A percentile compares a stretch with the other conserved stretches of the same genome.
phyloP scores from a whole-genome alignment of 2,113 vertebrate species.

The Corydoras maculifer region DNA sequence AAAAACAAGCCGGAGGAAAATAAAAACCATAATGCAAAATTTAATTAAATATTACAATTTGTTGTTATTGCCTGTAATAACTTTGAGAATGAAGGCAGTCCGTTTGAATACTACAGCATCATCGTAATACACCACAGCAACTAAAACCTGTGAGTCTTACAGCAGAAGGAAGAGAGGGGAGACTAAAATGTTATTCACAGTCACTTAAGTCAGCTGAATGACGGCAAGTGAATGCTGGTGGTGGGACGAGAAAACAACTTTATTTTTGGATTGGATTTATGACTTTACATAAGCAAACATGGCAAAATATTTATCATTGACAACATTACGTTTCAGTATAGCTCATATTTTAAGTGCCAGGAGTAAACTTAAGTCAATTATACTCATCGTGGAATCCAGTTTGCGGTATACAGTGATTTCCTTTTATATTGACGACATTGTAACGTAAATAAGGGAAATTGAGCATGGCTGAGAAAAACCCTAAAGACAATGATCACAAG shows the following conservation, averaged over 20 bases:
- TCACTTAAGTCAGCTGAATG: too few species aligned
- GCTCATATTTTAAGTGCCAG: neutral
- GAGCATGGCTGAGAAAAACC: too few species aligned
- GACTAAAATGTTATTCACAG: too few species aligned
- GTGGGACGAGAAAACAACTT: neutral
- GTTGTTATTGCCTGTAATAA: constrained; percentile 66
- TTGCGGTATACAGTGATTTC: too few species aligned
- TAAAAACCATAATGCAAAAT: constrained; percentile 46
- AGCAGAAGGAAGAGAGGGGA: too few species aligned
- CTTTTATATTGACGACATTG: too few species aligned
- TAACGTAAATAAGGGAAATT: too few species aligned
- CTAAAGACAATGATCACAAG: too few species aligned
- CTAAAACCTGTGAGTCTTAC: neutral
- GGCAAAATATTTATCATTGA: neutral
- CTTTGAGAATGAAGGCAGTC: constrained; percentile 54
- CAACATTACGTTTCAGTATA: neutral
- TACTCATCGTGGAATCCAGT: neutral
- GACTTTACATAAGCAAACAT: constrained; percentile 12
- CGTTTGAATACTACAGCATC: constrained; percentile 53
- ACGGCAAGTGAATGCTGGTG: constrained; percentile 10
- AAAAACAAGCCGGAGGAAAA: constrained; percentile 31
- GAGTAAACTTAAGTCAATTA: neutral
- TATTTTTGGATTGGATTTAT: neutral
- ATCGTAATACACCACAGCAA: constrained; percentile 44
- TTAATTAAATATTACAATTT: constrained; percentile 76